These are phyloP conservation scores for Nansenia antarctica DNA, from an alignment of 2,113 vertebrate genomes.

Conservation along the genomic window DNA sequence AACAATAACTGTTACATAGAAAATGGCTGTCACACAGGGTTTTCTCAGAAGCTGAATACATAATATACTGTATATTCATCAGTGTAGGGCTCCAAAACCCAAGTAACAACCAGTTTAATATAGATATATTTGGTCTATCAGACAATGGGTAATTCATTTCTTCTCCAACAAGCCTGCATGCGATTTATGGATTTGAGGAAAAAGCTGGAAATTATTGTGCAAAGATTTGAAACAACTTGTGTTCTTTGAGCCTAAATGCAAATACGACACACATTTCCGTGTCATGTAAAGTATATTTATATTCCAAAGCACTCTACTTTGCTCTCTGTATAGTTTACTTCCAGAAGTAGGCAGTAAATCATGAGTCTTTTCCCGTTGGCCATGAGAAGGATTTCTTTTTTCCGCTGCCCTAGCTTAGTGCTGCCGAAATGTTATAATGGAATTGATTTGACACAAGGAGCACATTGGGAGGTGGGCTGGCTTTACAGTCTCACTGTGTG, in stretches of 20 bases:
- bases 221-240: not conserved
- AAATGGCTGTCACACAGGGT: not conserved
- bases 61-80: not conserved
- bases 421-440: not conserved
- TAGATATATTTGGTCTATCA: not conserved
- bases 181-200: not conserved
- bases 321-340: not conserved
- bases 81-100: too few species aligned
- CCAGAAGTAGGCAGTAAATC: not conserved
- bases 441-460: conserved; percentile 9
- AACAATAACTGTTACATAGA: not conserved
- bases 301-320: not conserved
- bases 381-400: not conserved
- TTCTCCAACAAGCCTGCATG: not conserved
- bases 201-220: not conserved
- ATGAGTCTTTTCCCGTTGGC: not conserved
- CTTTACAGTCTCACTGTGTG: not conserved
- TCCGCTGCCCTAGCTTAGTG: not conserved
- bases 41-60: not conserved
- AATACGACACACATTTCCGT: too few species aligned
- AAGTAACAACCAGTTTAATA: too few species aligned
- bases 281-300: not conserved
- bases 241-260: not conserved
- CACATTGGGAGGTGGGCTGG: not conserved
- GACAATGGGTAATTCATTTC: not conserved